These are phyloP conservation scores for Phrynocephalus forsythii DNA, from an alignment of 2,797 vertebrate species.

Conservation along the genomic window DNA sequence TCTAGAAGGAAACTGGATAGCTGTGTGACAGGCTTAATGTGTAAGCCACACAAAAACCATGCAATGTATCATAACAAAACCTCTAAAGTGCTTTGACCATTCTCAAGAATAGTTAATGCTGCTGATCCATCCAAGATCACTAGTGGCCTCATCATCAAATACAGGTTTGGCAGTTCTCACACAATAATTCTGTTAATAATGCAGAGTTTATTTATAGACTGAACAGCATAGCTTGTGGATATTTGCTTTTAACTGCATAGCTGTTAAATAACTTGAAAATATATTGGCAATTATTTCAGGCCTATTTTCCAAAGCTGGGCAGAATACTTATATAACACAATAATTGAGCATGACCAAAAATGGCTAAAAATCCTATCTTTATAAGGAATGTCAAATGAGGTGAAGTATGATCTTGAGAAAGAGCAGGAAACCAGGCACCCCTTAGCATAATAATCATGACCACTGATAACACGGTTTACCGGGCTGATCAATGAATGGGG, in stretches of 20 bases:
- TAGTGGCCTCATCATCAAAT: neutral
- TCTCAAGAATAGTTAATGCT: constrained; percentile 1
- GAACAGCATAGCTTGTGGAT: neutral
- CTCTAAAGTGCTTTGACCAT: constrained; percentile 2
- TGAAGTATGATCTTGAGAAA: too few relatives aligned
- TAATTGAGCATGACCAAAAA: neutral
- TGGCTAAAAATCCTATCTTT: too few relatives aligned
- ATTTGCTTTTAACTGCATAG: too few relatives aligned
- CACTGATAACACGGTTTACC: too few relatives aligned
- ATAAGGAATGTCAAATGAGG: too few relatives aligned
- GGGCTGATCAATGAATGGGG: too few relatives aligned
- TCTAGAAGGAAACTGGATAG: neutral
- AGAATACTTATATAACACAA: neutral
- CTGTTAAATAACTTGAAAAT: constrained; percentile 6
- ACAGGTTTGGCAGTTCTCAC: neutral
- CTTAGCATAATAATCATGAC: too few relatives aligned
- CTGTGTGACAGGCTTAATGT: constrained; percentile 4
- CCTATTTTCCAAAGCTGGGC: neutral
- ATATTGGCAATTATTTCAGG: neutral
- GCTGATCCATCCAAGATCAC: constrained; percentile 23
- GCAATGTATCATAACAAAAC: constrained; percentile 16
- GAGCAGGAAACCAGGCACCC: too few relatives aligned
- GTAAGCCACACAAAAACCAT: constrained; percentile 21
- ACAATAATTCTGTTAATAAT: constrained; percentile 17
- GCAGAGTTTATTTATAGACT: neutral